phyloP scores from a whole-genome alignment of 2,797 vertebrate genomes.

The Neopelma chrysocephalum region DNA sequence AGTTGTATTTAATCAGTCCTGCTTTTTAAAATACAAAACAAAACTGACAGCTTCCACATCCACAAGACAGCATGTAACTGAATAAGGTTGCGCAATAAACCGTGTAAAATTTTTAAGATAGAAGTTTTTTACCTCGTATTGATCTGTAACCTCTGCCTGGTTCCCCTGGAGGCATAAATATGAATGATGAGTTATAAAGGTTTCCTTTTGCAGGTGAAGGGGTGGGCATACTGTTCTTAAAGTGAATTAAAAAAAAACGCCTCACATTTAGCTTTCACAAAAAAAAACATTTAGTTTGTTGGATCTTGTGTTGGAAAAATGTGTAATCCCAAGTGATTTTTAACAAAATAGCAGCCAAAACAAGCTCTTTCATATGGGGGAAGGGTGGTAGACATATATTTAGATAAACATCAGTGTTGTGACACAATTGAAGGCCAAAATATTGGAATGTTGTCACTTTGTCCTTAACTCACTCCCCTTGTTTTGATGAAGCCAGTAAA shows the following conservation, averaged over 20 bases:
- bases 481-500: slow-evolving; percentile 32
- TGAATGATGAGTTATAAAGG: neutral
- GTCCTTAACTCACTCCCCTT: slow-evolving; percentile 44
- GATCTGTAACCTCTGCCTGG: neutral
- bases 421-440: slow-evolving; percentile 43
- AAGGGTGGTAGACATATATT: slow-evolving; percentile 35
- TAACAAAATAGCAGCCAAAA: slow-evolving; percentile 15
- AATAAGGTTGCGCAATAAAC: neutral
- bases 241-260: neutral
- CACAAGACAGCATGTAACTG: neutral
- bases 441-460: slow-evolving; percentile 43
- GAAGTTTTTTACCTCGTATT: neutral
- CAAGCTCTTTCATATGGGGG: slow-evolving; percentile 18
- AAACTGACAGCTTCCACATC: neutral
- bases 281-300: neutral
- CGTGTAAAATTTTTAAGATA: neutral
- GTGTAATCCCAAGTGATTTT: slow-evolving; percentile 14
- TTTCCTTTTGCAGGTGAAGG: neutral
- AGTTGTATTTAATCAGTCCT: neutral
- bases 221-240: neutral
- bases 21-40: neutral
- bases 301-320: slow-evolving; percentile 22
- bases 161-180: neutral
- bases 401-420: slow-evolving; percentile 58
- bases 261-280: neutral